Conservation (phyloP, 2,888 invertebrate species). For the Hyposoter dolosus region DNA sequence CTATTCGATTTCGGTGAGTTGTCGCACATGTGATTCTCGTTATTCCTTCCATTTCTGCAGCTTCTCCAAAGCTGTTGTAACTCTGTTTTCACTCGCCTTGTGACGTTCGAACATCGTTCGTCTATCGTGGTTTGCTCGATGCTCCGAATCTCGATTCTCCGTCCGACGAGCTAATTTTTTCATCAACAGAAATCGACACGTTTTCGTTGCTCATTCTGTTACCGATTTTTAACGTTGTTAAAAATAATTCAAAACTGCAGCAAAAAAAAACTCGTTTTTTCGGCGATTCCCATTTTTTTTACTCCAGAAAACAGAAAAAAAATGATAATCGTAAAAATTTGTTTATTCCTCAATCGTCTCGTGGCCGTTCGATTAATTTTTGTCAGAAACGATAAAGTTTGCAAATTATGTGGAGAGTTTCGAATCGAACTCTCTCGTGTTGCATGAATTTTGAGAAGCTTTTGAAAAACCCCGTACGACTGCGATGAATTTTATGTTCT, state of each 20-base stretch:
- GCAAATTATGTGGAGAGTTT: slow-evolving; percentile 23
- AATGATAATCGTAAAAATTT: not conserved
- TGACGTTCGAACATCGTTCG: not conserved
- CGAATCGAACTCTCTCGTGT: not conserved
- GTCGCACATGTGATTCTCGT: slow-evolving; percentile 48
- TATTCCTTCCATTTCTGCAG: slow-evolving; percentile 2
- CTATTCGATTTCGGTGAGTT: slow-evolving; percentile 56
- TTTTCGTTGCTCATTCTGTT: not conserved
- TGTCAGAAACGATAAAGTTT: slow-evolving; percentile 12
- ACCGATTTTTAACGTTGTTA: not conserved
- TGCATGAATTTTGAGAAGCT: not conserved
- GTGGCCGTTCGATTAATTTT: not conserved
- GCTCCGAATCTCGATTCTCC: not conserved
- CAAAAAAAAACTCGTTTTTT: too few species aligned
- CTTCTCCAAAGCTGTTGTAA: slow-evolving; percentile 15
- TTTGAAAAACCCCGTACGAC: not conserved
- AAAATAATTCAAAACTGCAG: too few species aligned
- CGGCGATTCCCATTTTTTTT: not conserved
- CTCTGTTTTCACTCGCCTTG: not conserved
- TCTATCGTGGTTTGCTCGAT: not conserved
- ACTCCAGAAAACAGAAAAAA: not conserved
- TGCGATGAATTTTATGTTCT: not conserved
- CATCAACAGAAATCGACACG: not conserved
- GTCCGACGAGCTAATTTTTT: not conserved
- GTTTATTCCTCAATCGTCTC: not conserved